Evolutionary conservation across 2,888 invertebrate genomes (phyloP).

Genomic region (Stenodera caucasica): DNA sequence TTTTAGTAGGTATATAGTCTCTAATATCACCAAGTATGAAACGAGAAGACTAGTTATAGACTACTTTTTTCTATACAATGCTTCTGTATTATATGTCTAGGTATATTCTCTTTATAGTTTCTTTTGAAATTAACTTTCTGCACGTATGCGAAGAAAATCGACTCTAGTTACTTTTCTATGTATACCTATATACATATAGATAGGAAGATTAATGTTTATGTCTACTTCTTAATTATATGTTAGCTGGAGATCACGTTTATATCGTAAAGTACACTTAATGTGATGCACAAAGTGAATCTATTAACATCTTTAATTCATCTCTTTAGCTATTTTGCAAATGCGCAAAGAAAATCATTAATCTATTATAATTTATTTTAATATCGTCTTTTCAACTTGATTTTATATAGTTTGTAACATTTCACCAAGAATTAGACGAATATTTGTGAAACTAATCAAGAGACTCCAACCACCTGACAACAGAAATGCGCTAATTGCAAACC

Average conservation of each 20-base stretch:
- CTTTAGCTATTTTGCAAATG: slow-evolving; percentile 4
- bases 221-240: slow-evolving; percentile 45
- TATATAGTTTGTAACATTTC: no score
- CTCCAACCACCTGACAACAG: slow-evolving; percentile 34
- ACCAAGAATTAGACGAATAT: slow-evolving; percentile 11
- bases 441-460: slow-evolving; percentile 38
- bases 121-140: slow-evolving; percentile 42
- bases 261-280: slow-evolving; percentile 34
- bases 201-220: slow-evolving; percentile 41
- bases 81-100: slow-evolving; percentile 35
- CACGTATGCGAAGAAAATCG: slow-evolving; percentile 31
- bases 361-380: no score
- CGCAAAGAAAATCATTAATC: slow-evolving; percentile 12
- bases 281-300: slow-evolving; percentile 32
- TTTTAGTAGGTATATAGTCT: no score
- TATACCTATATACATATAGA: slow-evolving; percentile 28
- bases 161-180: neutral
- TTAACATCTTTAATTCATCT: slow-evolving; percentile 31
- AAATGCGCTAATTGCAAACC: slow-evolving; percentile 46
- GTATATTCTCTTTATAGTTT: slow-evolving; percentile 37
- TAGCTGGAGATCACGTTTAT: slow-evolving; percentile 30
- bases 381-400: no score
- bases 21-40: slow-evolving; percentile 40
- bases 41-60: slow-evolving; percentile 23
- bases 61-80: slow-evolving; percentile 36